phyloP scores from a whole-genome alignment of 2,113 vertebrate species.

The Triplophysa siluroides region DNA sequence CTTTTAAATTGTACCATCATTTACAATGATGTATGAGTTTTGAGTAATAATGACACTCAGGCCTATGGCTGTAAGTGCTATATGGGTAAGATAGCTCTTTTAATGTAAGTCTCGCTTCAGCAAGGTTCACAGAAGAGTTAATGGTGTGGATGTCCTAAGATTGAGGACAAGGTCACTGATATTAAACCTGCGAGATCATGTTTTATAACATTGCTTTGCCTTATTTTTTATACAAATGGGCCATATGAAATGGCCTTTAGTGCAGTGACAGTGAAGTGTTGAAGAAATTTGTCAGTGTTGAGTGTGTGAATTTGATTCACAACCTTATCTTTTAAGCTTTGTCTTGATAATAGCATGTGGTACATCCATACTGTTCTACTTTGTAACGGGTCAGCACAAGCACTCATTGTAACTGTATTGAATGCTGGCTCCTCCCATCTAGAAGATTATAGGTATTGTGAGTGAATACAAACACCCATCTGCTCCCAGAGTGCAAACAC shows the following conservation, averaged over 20 bases:
- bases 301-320: neutral
- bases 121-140: slow-evolving; percentile 34
- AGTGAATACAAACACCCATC: slow-evolving; percentile 28
- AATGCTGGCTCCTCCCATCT: slow-evolving; percentile 15
- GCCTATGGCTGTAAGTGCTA: neutral
- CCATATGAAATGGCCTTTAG: no score
- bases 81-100: slow-evolving; percentile 9
- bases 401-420: slow-evolving; percentile 16
- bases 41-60: slow-evolving; percentile 7
- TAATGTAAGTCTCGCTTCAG: slow-evolving; percentile 13
- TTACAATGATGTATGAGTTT: neutral
- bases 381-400: slow-evolving; percentile 15
- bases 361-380: slow-evolving; percentile 26
- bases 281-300: neutral
- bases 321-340: slow-evolving; percentile 19
- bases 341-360: slow-evolving; percentile 9
- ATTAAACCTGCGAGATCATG: neutral
- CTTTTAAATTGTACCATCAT: slow-evolving; percentile 14
- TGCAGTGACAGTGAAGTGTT: neutral
- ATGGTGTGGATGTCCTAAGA: slow-evolving; percentile 15
- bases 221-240: no score
- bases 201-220: neutral
- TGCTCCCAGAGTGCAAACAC: neutral
- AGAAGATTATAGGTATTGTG: slow-evolving; percentile 34
- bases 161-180: neutral